phyloP scores from a whole-genome alignment of 2,113 vertebrate genomes.

The Bujurquina vittata region DNA sequence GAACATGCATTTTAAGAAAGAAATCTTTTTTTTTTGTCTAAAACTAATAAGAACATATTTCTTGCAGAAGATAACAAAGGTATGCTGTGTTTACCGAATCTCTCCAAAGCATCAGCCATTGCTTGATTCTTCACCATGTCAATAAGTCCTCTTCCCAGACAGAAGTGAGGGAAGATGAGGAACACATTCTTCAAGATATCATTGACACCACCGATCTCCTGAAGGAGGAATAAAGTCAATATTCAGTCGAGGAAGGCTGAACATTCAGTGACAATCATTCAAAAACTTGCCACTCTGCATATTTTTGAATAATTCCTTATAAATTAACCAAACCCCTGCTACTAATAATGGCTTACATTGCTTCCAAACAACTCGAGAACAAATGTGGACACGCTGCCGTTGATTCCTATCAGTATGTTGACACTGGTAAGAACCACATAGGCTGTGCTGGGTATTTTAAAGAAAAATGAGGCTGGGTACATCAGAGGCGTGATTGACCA shows the following conservation, averaged over 20 bases:
- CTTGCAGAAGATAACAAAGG: not conserved
- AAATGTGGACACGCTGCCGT: constrained; percentile 96
- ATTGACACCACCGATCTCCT: constrained; percentile 96
- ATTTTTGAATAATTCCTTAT: not conserved
- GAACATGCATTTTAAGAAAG: constrained; percentile 3
- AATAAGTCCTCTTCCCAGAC: constrained; percentile 93
- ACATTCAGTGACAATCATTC: not conserved
- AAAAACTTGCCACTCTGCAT: not conserved
- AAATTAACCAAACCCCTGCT: not conserved
- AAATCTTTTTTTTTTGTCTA: not conserved
- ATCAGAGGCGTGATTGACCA: constrained; percentile 99
- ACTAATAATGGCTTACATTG: constrained; percentile 81
- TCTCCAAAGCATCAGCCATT: constrained; percentile 96
- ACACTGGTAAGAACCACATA: constrained; percentile 97
- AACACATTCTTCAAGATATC: constrained; percentile 98
- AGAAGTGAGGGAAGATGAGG: constrained; percentile 98
- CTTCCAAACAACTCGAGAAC: constrained; percentile 96
- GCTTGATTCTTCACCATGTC: constrained; percentile 99
- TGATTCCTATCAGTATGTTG: constrained; percentile 98
- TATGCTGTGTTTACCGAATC: constrained; percentile 86
- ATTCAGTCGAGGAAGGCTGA: not conserved
- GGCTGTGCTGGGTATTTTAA: constrained; percentile 98
- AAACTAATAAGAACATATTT: not conserved
- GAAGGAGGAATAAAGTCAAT: not conserved
- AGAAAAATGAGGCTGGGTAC: constrained; percentile 98